phyloP scores from a whole-genome alignment of 2,113 vertebrate genomes.

The Perca schrenkii region DNA sequence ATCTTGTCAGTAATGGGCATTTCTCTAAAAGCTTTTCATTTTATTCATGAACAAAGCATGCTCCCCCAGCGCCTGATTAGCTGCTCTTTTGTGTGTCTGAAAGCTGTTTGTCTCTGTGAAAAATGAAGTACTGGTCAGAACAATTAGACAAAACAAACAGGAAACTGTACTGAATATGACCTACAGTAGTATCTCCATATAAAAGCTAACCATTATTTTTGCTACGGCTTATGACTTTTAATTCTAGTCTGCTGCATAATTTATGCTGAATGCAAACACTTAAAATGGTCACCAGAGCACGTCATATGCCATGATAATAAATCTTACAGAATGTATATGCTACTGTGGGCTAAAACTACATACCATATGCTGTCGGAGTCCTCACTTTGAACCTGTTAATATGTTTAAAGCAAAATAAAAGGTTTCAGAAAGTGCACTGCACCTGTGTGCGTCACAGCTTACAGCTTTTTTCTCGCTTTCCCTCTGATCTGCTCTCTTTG shows the following conservation, averaged over 20 bases:
- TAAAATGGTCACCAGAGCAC: slow-evolving; percentile 19
- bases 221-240: slow-evolving; percentile 35
- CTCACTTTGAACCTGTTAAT: slow-evolving; percentile 58
- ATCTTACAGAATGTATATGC: slow-evolving; percentile 19
- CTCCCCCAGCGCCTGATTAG: slow-evolving; percentile 37
- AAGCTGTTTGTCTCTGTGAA: slow-evolving; percentile 41
- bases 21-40: slow-evolving; percentile 21
- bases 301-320: slow-evolving; percentile 29
- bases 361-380: slow-evolving; percentile 27
- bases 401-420: slow-evolving; percentile 36
- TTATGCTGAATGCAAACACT: slow-evolving; percentile 33
- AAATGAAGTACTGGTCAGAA: slow-evolving; percentile 16
- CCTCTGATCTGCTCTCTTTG: slow-evolving; percentile 78
- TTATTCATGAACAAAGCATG: slow-evolving; percentile 34
- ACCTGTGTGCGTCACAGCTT: slow-evolving; percentile 67
- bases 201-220: background rate
- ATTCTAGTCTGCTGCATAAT: slow-evolving; percentile 31
- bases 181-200: background rate
- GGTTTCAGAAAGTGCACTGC: slow-evolving; percentile 34
- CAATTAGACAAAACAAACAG: background rate
- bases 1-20: slow-evolving; percentile 22
- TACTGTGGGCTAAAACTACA: slow-evolving; percentile 1
- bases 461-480: slow-evolving; percentile 38
- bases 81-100: slow-evolving; percentile 25
- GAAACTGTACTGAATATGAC: background rate